These are phyloP conservation scores for Elaphurus davidianus DNA, from an alignment of 2,113 vertebrate species.

Conservation along the genomic window DNA sequence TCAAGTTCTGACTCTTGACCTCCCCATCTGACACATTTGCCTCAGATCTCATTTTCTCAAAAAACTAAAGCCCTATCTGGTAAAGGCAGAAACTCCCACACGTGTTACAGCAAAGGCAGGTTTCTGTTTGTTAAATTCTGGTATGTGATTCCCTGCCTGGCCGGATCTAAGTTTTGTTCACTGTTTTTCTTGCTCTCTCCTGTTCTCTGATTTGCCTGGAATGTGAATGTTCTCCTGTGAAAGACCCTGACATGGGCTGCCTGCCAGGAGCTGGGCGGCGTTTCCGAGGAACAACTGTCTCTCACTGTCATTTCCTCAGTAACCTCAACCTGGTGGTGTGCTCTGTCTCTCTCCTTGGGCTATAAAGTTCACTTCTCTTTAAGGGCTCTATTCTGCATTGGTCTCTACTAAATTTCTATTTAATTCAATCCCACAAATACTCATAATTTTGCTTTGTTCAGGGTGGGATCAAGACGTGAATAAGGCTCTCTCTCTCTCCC, in stretches of 20 bases:
- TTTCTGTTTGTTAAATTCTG: neutral
- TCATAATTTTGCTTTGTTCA: neutral
- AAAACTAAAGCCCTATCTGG: neutral
- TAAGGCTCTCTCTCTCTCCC: neutral
- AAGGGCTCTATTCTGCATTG: neutral
- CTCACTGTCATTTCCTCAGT: neutral
- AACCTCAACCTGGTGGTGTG: neutral
- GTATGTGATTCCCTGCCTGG: neutral
- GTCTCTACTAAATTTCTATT: neutral
- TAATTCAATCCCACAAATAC: neutral
- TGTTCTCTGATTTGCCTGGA: neutral
- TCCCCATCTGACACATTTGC: neutral
- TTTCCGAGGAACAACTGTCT: neutral
- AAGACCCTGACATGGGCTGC: fast-evolving
- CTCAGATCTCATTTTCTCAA: neutral
- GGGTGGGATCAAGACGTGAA: neutral
- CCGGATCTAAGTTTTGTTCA: neutral
- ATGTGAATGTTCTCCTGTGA: neutral
- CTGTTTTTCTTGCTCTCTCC: neutral
- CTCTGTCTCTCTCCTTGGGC: neutral
- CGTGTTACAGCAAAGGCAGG: fast-evolving
- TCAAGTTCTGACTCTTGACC: neutral
- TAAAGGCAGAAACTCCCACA: neutral
- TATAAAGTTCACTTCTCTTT: neutral
- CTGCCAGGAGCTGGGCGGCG: neutral